phyloP scores from a whole-genome alignment of 1,140 invertebrate species.

The Drosophila insularis region DNA sequence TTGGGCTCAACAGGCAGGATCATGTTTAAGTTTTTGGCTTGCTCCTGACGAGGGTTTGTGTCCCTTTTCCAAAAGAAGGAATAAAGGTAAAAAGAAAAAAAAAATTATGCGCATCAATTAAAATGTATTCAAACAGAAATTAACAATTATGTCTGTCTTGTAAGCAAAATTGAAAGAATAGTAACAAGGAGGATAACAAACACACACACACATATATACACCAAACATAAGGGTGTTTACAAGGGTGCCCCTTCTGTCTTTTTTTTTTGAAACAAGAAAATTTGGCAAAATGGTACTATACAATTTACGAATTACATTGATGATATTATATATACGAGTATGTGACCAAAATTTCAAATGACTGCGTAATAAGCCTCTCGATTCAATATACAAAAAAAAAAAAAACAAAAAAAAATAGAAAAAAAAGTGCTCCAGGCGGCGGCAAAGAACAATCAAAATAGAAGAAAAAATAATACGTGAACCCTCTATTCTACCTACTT shows the following conservation, averaged over 20 bases:
- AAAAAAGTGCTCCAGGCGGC: neutral
- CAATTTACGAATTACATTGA: conserved; percentile 49
- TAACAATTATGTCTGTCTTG: conserved; percentile 57
- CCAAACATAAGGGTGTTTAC: conserved; percentile 18
- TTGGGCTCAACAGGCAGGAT: neutral
- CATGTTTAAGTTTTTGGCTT: conserved; percentile 22
- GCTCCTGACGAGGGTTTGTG: conserved; percentile 42
- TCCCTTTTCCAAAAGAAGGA: neutral
- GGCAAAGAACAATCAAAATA: conserved; percentile 26
- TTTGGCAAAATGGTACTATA: conserved; percentile 18
- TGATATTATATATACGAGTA: neutral
- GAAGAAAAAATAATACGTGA: neutral
- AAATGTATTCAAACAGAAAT: conserved; percentile 61
- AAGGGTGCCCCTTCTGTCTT: neutral
- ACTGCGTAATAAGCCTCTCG: conserved; percentile 26
- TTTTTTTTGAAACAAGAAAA: neutral
- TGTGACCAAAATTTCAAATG: conserved; percentile 22
- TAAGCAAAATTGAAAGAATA: conserved; percentile 25
- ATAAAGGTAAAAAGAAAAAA: neutral
- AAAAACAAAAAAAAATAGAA: neutral
- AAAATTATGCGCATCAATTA: conserved; percentile 58
- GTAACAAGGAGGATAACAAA: neutral
- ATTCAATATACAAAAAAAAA: neutral
- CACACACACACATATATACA: neutral
- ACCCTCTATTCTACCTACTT: neutral